These are phyloP conservation scores for Menidia menidia DNA, from an alignment of 2,797 vertebrate genomes.

Conservation along the genomic window DNA sequence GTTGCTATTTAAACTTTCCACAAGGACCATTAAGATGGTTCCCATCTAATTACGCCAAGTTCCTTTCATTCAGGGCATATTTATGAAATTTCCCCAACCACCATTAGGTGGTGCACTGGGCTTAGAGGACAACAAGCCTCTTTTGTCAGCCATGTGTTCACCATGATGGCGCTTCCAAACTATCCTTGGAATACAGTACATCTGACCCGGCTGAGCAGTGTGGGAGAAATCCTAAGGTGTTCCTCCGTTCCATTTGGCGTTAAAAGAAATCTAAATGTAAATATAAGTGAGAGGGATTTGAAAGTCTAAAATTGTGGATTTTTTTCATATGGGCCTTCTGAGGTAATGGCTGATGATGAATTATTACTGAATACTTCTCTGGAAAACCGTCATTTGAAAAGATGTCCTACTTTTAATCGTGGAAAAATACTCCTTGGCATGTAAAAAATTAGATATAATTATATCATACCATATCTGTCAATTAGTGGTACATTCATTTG, in stretches of 20 bases:
- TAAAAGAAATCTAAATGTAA: slow-evolving; percentile 17
- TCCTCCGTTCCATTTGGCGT: slow-evolving; percentile 22
- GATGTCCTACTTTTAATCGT: slow-evolving; percentile 15
- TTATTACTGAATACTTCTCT: slow-evolving; percentile 12
- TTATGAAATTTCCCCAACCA: slow-evolving; percentile 46
- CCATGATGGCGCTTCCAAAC: slow-evolving; percentile 73
- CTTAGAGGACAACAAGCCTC: slow-evolving; percentile 68
- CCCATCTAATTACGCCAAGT: slow-evolving; percentile 52
- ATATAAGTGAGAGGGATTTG: slow-evolving; percentile 15
- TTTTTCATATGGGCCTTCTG: slow-evolving; percentile 30
- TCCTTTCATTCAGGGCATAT: slow-evolving; percentile 6
- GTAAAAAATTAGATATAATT: background rate
- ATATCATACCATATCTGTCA: slow-evolving; percentile 29
- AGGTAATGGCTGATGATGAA: slow-evolving; percentile 27
- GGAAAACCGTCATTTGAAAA: slow-evolving; percentile 8
- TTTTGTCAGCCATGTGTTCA: slow-evolving; percentile 82
- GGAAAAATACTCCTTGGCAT: slow-evolving; percentile 9
- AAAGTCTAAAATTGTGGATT: slow-evolving; percentile 28
- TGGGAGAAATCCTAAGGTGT: slow-evolving; percentile 50
- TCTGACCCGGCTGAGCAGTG: slow-evolving; percentile 67
- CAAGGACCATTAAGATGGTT: slow-evolving; percentile 71
- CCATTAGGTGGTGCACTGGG: slow-evolving; percentile 76
- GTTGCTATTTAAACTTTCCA: slow-evolving; percentile 20
- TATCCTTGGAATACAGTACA: slow-evolving; percentile 71
- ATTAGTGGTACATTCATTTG: slow-evolving; percentile 26